phyloP scores from a whole-genome alignment of 2,113 vertebrate species.

The Plecturocebus donacophilus region DNA sequence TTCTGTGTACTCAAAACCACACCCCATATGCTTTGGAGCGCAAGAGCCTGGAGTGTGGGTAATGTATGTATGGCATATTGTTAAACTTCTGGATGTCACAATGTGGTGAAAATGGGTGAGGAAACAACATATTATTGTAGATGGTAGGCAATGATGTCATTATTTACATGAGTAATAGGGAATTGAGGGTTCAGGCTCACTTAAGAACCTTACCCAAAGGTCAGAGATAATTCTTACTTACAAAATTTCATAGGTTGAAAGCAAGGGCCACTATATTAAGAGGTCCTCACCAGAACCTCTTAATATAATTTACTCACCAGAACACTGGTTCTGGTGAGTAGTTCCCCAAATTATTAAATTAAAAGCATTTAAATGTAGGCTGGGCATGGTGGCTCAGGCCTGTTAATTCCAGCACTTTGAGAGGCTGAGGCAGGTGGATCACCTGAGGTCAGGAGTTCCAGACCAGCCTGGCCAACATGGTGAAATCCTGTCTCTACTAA shows the following conservation, averaged over 20 bases:
- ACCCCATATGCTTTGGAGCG: background rate
- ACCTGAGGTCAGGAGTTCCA: no score
- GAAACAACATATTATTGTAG: background rate
- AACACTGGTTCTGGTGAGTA: background rate
- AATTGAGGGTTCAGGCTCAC: background rate
- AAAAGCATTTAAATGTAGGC: slow-evolving; percentile 4
- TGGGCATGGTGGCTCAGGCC: no score
- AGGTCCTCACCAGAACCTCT: background rate
- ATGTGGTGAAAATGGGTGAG: background rate
- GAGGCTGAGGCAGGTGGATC: no score
- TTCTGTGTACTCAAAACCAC: background rate
- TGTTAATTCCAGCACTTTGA: no score
- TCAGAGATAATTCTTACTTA: background rate
- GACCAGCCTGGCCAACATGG: no score
- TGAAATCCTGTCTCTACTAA: no score
- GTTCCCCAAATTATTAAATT: background rate
- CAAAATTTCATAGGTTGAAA: background rate
- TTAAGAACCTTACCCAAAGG: background rate
- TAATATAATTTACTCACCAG: no score
- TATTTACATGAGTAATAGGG: background rate
- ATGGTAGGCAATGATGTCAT: background rate
- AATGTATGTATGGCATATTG: background rate
- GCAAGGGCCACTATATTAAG: background rate
- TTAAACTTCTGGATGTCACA: background rate
- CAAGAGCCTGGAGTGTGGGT: background rate